Conservation (phyloP, 92 coral and sea anemone species). For the Epizoanthus fatuus region DNA sequence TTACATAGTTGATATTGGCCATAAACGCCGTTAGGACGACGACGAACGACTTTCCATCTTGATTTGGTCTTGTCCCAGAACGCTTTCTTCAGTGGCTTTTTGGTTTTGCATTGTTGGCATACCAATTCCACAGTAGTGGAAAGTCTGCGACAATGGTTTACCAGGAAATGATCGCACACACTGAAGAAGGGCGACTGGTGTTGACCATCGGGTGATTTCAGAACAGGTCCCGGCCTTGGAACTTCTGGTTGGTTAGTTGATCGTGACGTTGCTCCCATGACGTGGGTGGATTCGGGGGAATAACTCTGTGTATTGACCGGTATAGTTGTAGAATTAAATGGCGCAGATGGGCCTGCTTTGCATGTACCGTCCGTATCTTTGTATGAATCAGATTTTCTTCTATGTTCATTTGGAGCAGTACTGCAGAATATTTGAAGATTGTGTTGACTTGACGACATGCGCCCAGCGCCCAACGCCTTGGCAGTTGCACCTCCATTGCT, state of each 20-base stretch:
- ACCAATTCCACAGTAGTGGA: neutral
- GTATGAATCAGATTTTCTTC: neutral
- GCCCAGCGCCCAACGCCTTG: neutral
- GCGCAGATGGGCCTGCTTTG: neutral
- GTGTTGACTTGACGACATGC: too few species aligned
- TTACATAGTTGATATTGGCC: slow-evolving; percentile 64
- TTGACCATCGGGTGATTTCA: neutral
- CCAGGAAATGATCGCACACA: slow-evolving; percentile 30
- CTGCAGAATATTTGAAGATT: too few species aligned
- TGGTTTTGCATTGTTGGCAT: slow-evolving; percentile 67
- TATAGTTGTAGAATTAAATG: neutral
- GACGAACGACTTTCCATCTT: slow-evolving; percentile 67
- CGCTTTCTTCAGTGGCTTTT: slow-evolving; percentile 54
- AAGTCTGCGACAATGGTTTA: neutral
- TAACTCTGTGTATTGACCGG: neutral
- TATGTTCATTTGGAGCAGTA: neutral
- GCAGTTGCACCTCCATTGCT: neutral
- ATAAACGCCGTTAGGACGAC: slow-evolving; percentile 50
- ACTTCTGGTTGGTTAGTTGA: neutral
- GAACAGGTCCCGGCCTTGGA: neutral
- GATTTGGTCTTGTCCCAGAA: slow-evolving; percentile 63
- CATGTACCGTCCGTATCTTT: neutral
- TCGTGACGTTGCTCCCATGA: neutral
- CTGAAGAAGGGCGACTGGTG: neutral
- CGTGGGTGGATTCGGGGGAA: neutral